Evolutionary conservation across 2,113 vertebrate species (phyloP).

Genomic region (Rhipidura dahli): DNA sequence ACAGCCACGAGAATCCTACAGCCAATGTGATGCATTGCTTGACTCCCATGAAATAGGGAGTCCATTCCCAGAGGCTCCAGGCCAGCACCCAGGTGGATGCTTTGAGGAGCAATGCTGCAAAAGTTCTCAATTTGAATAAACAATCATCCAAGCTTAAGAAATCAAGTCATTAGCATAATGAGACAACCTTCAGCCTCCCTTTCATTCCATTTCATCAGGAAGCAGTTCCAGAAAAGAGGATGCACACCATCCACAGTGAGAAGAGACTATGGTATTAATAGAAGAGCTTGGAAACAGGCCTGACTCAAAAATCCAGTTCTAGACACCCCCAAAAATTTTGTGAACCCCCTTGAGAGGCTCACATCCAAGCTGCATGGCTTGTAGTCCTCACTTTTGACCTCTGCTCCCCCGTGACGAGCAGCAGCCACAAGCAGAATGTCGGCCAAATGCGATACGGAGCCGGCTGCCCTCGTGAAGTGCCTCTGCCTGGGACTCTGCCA

Average conservation of each 20-base stretch:
- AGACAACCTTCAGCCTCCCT: not conserved
- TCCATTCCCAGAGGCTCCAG: not conserved
- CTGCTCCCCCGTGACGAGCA: not conserved
- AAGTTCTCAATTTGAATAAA: not conserved
- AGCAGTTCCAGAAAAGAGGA: not conserved
- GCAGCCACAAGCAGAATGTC: not conserved
- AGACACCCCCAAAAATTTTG: not conserved
- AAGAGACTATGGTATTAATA: not conserved
- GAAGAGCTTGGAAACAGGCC: not conserved
- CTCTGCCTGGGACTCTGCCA: not conserved
- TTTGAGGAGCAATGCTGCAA: not conserved
- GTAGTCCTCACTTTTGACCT: not conserved
- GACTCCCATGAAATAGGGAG: not conserved
- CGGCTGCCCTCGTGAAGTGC: not conserved
- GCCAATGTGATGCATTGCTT: not conserved
- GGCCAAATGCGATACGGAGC: not conserved
- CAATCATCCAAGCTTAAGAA: not conserved
- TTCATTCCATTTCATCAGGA: not conserved
- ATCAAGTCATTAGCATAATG: not conserved
- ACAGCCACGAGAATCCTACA: not conserved
- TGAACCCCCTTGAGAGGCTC: not conserved
- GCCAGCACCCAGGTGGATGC: not conserved
- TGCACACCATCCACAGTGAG: not conserved
- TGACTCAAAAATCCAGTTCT: not conserved
- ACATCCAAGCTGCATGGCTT: not conserved